Percentiles rank a stretch among this genome's conserved stretches.
phyloP scores from a whole-genome alignment of 2,113 vertebrate species.

The Laterallus jamaicensis region DNA sequence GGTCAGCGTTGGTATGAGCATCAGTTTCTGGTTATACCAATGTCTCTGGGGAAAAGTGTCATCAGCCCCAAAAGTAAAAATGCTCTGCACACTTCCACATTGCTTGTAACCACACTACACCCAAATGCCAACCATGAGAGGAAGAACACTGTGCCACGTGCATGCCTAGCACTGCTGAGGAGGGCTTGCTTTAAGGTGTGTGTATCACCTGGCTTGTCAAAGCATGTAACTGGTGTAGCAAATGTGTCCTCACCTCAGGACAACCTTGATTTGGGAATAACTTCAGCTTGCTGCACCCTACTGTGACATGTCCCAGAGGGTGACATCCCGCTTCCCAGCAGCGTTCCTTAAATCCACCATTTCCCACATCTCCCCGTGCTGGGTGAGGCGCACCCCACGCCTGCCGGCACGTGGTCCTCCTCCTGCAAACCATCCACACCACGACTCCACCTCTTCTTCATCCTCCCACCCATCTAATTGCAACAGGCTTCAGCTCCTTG shows the following conservation, averaged over 20 bases:
- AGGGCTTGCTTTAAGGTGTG: neutral
- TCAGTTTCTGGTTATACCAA: neutral
- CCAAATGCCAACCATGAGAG: neutral
- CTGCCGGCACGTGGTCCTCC: neutral
- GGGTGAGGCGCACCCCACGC: neutral
- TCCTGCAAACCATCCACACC: neutral
- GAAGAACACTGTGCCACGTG: neutral
- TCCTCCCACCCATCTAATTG: neutral
- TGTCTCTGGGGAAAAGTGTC: neutral
- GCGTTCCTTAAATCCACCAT: fast-evolving
- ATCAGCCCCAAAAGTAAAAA: neutral
- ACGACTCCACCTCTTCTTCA: neutral
- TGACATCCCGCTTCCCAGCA: neutral
- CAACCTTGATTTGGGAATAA: neutral
- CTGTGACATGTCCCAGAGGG: fast-evolving
- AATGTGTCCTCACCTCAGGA: fast-evolving
- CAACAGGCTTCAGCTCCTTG: neutral
- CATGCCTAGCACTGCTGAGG: neutral
- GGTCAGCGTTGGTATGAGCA: fast-evolving
- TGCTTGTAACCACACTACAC: neutral
- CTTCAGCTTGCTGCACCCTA: neutral
- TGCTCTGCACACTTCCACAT: fast-evolving
- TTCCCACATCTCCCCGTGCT: neutral
- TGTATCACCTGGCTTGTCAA: neutral
- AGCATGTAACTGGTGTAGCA: neutral